phyloP scores from a whole-genome alignment of 1,140 invertebrate species.

The Drosophila paulistorum region DNA sequence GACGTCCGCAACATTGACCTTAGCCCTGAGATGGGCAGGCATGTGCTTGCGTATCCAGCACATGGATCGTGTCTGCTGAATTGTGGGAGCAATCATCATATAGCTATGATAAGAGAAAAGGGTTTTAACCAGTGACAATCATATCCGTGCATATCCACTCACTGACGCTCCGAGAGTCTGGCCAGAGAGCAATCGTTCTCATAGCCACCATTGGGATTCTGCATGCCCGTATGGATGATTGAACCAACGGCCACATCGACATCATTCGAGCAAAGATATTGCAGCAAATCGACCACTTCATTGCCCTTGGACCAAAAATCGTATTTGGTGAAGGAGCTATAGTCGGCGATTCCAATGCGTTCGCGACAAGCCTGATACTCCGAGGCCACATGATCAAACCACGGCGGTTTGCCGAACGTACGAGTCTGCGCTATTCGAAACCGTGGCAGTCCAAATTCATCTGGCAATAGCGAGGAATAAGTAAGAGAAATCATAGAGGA shows the following conservation, averaged over 20 bases:
- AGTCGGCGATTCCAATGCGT: constrained; percentile 96
- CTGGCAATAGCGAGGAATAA: constrained; percentile 30
- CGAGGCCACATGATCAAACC: constrained; percentile 94
- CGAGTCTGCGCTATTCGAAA: constrained; percentile 89
- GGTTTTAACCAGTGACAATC: not conserved
- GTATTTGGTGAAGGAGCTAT: constrained; percentile 99
- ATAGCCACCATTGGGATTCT: constrained; percentile 97
- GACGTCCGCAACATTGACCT: constrained; percentile 95
- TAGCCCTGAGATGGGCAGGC: constrained; percentile 89
- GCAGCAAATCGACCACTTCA: constrained; percentile 95
- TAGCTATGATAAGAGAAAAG: constrained; percentile 88
- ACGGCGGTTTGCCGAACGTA: constrained; percentile 94
- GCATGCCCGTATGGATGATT: constrained; percentile 99
- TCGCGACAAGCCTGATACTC: constrained; percentile 98
- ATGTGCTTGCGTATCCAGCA: constrained; percentile 95
- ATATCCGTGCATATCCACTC: constrained; percentile 71
- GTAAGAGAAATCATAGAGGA: too few relatives aligned
- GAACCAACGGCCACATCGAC: constrained; percentile 97
- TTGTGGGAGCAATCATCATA: constrained; percentile 99
- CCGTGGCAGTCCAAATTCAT: constrained; percentile 72
- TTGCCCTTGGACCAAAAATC: constrained; percentile 94
- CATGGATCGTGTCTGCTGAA: constrained; percentile 97
- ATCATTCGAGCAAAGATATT: constrained; percentile 98
- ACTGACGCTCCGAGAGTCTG: constrained; percentile 94
- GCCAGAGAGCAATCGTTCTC: constrained; percentile 99